Base-by-base conservation (phyloP, 2,888 invertebrate genomes). In the Pycnomerus fuliginosus region DNA sequence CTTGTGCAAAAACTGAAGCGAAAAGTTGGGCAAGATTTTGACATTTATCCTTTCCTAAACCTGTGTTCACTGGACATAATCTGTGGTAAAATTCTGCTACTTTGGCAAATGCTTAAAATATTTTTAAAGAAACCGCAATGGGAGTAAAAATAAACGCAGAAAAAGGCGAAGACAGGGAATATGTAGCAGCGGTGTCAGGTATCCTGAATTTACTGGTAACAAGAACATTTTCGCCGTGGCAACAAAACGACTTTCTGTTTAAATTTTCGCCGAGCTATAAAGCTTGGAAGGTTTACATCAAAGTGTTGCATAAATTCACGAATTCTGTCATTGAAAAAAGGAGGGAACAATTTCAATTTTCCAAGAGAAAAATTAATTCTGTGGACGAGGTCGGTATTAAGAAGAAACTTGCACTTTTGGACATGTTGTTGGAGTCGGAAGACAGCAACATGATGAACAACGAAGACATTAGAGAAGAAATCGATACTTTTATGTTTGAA, bases 251-350 rank as follows among this genome's bases (percentile, higher is more conserved):
- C 4, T 15, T 28, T 1, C 16, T 43, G 7, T 43, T 43, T 16
- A 30, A 12, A 25, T 13, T 33, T n/a, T 29, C 30, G 5, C 2
- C 23, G 7, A 3, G 7, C 4, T 30, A 84, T 3, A 75, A 72
- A 41, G 73, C 75, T 13, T 80, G 80, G 56, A 70, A 68, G 3
- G 64, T 69, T 22, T 70, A 69, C 1, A 48, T 80, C 4, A 48
- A 67, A 13, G 68, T 70, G 8, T 70, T 79, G 0, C 77, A 76
- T 28, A 66, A 70, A 1, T 80, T 80, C 31, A 76, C 78, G 2
- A 75, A 79, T 40, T 69, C 70, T 22, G 76, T 80, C 1, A 80
- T 80, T 2, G 58, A 68, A 20, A 74, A 77, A 3, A 65, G 77
- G 42, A 60, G 67, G 5, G 45, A 62, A n/a, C 17, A 44, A 32